Base-by-base conservation (phyloP, 2,797 vertebrate species). In the Pipistrellus pygmaeus region DNA sequence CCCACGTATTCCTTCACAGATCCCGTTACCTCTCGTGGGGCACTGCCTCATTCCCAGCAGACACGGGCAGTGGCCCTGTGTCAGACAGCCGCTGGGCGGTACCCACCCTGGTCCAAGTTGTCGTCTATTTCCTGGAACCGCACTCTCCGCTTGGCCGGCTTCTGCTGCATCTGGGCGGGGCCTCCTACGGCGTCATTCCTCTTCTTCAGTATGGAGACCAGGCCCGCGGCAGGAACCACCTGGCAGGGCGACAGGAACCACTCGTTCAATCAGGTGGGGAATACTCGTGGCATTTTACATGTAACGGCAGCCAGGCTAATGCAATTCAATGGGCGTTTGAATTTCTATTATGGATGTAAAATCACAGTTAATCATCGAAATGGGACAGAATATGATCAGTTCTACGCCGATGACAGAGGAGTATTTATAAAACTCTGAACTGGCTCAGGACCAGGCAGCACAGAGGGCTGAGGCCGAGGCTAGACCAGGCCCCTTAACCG, bases 181-280 rank as follows among this genome's bases (percentile, higher is more conserved):
- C 98, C 98, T 85, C 98, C 98, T 69, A 99, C 98, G 90, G 98
- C 90, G 3, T 98, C 98, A 96, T 98, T 98, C 97, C 98, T 98
- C 97, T 99, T 99, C 98, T 99, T 99, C 95, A 99, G 97, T 89
- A 99, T 99, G 90, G 99, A 99, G 62, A 99, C 99, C 97, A 99
- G 97, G 2, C 99, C 99, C 75, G 99, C 99, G 0, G 99, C 98
- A 35, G 98, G 99, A 44, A 98, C 98, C 83, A 97, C 98, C 99
- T 99, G 96, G 94, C 72, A 76, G 73, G 96, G 90, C 64, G 12
- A 20, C 2, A 69, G 90, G 87, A 68, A 66, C n/a, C 51, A 5
- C 35, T 6, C 41, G 51, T 91, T 76, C 66, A 6, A 4, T 23
- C 13, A 46, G 21, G 10, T 10, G 0, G 41, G 75, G 41, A 81